Base-by-base conservation (phyloP, 2,797 vertebrate species). In the Parambassis ranga region DNA sequence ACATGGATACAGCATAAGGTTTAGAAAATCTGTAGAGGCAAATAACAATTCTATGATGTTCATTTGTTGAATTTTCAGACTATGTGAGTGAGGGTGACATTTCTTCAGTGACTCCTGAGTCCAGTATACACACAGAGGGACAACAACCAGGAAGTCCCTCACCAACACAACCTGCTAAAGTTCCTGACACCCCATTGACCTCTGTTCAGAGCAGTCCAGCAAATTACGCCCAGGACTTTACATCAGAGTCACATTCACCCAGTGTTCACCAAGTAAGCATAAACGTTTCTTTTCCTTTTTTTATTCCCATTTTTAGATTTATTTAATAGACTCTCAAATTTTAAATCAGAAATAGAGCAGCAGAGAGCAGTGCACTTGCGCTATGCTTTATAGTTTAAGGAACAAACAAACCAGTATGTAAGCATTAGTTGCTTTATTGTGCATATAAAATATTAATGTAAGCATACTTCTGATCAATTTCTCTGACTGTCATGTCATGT, bases 181-280 rank as follows among this genome's bases (percentile, higher is more conserved):
- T 81, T 0, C 86, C 90, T 24, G 92, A 92, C 48, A 71, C 86
- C 11, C 33, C 78, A 63, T 70, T 82, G 48, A 59, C 77, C 8
- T 90, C 81, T 0, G 60, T 71, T 15, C 89, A 84, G 18, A 73
- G 75, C 48, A 86, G 81, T 67, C 92, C 86, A 53, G 75, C 89
- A 5, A 61, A 88, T 70, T 94, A 92, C 76, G 92, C 92, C 50
- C 93, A 94, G 58, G 91, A 96, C 52, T 91, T 94, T 61, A 90
- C 92, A 16, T 92, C 93, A 15, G 71, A 79, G 66, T 61, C 90
- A 33, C 91, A 82, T 0, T 84, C 87, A 44, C 77, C 88, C 22
- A 79, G 77, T n/a, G n/a, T n/a, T n/a, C 63, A 93, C 88, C 87
- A 86, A 65, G 95, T 97, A 86, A 80, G 89, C 31, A 46, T 3